Evolutionary conservation across 2,113 vertebrate species (phyloP), one percentile per base, ranked within the genome.

Genomic region (Galeopterus variegatus): DNA sequence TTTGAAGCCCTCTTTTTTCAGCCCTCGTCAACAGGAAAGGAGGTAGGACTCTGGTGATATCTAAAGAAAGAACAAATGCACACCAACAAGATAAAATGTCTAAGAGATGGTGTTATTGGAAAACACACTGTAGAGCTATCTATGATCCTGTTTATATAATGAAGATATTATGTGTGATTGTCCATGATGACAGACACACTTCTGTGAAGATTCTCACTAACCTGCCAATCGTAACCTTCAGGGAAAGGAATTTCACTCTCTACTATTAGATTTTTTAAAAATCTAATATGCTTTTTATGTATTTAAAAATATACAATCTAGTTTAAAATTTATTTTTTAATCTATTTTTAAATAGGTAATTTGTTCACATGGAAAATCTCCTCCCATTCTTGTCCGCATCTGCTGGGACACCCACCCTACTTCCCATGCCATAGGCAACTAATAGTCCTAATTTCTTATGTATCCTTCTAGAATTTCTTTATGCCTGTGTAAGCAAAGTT

Each of bases 271-370:
- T 73, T 76, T 70, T 80, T 85, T 64, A 81, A 92, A 65, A 1
- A 75, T 21, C 41, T 62, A 19, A 19, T 36, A 56, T 96, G 50
- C 36, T 36, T 6, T 54, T 70, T 83, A 26, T 79, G 5, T 72
- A 70, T 23, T 90, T 85, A 24, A 89, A 87, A 83, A 88, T 28
- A 52, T 41, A 52, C 73, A 48, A 76, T 26, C 3, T 9, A 65
- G 87, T 64, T 81, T 65, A 26, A 28, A 82, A 50, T 75, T 85
- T 79, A 70, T 83, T 88, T 92, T 85, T 85, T 33, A 45, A 79
- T 88, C 50, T 79, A 14, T 75, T 93, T 87, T 91, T 69, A 92
- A 94, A 84, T 69, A n/a, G 36, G 65, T 84, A 23, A 31, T 85
- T 17, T 13, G 85, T 56, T 73, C 36, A 58, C 67, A 60, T 48